Percentiles rank a stretch among this genome's conserved stretches.
Evolutionary conservation across 64 coral and sea anemone species (phyloP).

Genomic region (Pocillopora verrucosa): DNA sequence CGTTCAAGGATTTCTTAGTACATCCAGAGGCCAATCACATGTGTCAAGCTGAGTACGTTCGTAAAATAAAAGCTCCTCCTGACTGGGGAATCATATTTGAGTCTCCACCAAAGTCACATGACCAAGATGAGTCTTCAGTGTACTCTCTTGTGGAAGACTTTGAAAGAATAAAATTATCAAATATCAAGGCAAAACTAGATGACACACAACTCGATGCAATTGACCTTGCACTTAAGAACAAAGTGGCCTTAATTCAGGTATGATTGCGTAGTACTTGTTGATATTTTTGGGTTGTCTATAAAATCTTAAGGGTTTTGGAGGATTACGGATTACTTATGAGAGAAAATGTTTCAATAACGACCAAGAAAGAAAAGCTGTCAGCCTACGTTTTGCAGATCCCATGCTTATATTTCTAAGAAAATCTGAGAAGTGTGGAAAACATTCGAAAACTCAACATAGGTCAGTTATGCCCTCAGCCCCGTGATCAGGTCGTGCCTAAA

Average conservation of each 20-base stretch:
- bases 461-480: too few species aligned
- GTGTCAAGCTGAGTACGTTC: background rate
- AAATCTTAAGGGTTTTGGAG: too few species aligned
- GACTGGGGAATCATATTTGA: slow-evolving; percentile 2
- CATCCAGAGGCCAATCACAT: background rate
- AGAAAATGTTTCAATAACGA: background rate
- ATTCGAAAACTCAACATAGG: too few species aligned
- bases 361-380: too few species aligned
- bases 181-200: slow-evolving; percentile 41
- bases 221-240: slow-evolving; percentile 47
- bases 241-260: slow-evolving; percentile 69
- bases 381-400: too few species aligned
- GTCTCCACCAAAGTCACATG: background rate
- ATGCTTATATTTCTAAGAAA: too few species aligned
- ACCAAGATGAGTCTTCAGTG: background rate
- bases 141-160: slow-evolving; percentile 41
- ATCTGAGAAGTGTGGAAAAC: too few species aligned
- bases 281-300: background rate
- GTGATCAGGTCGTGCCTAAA: too few species aligned
- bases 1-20: background rate
- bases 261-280: background rate
- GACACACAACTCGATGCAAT: slow-evolving; percentile 72
- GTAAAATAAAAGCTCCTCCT: background rate
- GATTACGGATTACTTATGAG: background rate
- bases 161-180: background rate